These are phyloP conservation scores for Telmatochromis sp. DNA, from an alignment of 2,113 vertebrate species.

Conservation along the genomic window DNA sequence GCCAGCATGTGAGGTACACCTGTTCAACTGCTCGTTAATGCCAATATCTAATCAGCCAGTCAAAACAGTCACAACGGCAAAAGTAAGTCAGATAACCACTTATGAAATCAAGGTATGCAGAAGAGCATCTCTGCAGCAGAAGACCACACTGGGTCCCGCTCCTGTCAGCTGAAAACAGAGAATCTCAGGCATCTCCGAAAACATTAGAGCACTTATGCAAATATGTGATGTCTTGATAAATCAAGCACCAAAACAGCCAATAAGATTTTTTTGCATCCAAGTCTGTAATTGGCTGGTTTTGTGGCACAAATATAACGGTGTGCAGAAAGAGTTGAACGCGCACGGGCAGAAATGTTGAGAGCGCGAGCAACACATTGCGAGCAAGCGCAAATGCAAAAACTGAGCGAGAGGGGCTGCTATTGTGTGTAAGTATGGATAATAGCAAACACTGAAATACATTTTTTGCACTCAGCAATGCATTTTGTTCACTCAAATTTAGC, in stretches of 20 bases:
- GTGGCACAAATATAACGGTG: not conserved
- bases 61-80: not conserved
- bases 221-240: not conserved
- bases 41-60: not conserved
- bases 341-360: not conserved
- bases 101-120: not conserved
- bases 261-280: not conserved
- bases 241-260: not conserved
- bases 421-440: not conserved
- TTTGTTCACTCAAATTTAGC: not conserved
- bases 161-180: not conserved
- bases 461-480: not conserved
- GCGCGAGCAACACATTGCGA: rapidly evolving
- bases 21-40: not conserved
- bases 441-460: not conserved
- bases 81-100: not conserved
- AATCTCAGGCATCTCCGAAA: not conserved
- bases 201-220: not conserved
- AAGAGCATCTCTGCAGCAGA: not conserved
- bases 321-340: rapidly evolving
- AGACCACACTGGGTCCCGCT: not conserved
- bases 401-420: not conserved
- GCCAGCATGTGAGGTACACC: not conserved
- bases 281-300: not conserved
- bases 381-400: not conserved